These are phyloP conservation scores for Oasisia sp. DNA, from an alignment of 2,888 invertebrate species.

Conservation along the genomic window DNA sequence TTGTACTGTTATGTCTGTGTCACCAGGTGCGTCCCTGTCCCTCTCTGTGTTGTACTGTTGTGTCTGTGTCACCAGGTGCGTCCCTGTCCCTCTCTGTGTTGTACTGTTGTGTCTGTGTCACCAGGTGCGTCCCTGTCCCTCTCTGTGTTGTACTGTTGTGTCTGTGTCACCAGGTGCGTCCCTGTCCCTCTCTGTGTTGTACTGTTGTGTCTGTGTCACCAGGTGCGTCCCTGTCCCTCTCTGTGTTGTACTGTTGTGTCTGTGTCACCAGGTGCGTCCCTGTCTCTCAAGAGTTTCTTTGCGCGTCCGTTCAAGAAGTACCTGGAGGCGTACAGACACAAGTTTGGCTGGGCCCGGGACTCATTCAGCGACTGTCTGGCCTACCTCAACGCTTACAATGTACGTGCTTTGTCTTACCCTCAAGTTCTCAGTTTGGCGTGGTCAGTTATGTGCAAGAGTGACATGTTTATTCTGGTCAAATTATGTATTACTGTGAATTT, in stretches of 20 bases:
- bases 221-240: too few relatives aligned
- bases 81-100: not conserved
- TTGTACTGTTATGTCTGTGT: too few relatives aligned
- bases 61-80: too few relatives aligned
- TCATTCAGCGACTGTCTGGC: slow-evolving; percentile 88
- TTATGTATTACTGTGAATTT: not conserved
- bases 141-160: not conserved
- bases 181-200: not conserved
- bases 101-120: not conserved
- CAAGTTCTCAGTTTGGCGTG: not conserved
- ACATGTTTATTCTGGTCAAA: not conserved
- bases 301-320: slow-evolving; percentile 77
- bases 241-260: slow-evolving; percentile 37
- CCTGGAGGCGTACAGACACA: slow-evolving; percentile 72
- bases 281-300: slow-evolving; percentile 85
- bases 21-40: too few relatives aligned
- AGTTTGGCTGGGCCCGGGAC: slow-evolving; percentile 83
- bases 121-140: not conserved
- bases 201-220: too few relatives aligned
- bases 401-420: slow-evolving; percentile 9
- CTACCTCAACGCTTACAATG: slow-evolving; percentile 79
- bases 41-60: too few relatives aligned
- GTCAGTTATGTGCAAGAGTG: not conserved
- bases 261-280: slow-evolving; percentile 76
- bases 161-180: not conserved